A percentile compares a stretch with the other conserved stretches of the same genome.
phyloP scores from a whole-genome alignment of 2,888 invertebrate species.

The Erebia epiphron region DNA sequence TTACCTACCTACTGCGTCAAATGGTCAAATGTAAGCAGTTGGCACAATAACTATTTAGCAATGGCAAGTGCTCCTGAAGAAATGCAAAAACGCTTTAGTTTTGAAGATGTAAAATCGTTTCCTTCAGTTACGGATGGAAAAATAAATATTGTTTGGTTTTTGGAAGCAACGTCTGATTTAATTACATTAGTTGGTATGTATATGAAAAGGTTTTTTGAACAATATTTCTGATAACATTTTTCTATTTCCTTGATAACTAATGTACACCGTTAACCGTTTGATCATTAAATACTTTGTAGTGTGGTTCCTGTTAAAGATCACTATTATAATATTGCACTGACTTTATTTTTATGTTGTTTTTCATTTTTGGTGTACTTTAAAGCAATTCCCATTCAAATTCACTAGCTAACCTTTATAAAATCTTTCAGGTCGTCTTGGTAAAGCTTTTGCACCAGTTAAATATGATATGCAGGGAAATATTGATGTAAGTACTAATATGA shows the following conservation, averaged over 20 bases:
- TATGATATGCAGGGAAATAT: conserved; percentile 91
- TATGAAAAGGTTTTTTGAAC: background rate
- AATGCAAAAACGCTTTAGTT: conserved; percentile 46
- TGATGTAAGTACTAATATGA: conserved; percentile 77
- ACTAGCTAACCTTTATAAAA: background rate
- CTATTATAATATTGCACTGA: no score
- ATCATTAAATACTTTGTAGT: no score
- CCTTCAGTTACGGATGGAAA: conserved; percentile 79
- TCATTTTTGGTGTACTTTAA: no score
- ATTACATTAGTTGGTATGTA: conserved; percentile 85
- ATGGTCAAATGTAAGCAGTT: conserved; percentile 2
- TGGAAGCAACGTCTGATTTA: conserved; percentile 84
- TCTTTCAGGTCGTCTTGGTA: conserved; percentile 88
- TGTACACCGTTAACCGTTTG: no score
- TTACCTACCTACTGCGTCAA: conserved; percentile 26
- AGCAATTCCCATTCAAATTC: no score
- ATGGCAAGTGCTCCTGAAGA: conserved; percentile 58
- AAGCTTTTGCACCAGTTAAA: conserved; percentile 88
- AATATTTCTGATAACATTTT: no score
- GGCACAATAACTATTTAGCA: conserved; percentile 35
- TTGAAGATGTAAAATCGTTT: conserved; percentile 69
- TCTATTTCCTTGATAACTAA: no score
- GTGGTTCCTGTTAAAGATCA: no score
- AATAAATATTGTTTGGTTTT: conserved; percentile 84
- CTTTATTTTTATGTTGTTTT: no score